Evolutionary conservation across 1,140 invertebrate species (phyloP).

Genomic region (Drosophila eugracilis): DNA sequence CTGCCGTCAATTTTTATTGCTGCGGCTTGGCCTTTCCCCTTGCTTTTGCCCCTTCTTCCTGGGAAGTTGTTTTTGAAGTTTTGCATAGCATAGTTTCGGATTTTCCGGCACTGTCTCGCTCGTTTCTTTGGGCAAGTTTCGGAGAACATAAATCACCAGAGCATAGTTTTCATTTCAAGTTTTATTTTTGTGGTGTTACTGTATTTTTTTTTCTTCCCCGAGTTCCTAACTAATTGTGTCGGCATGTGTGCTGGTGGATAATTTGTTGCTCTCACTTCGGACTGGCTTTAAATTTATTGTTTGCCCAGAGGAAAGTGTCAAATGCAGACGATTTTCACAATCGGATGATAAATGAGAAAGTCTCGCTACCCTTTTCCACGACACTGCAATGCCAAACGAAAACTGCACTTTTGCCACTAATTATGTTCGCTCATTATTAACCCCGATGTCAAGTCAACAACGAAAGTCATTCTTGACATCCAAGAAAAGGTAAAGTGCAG

Average conservation of each 20-base stretch:
- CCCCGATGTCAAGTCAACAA: conserved; percentile 55
- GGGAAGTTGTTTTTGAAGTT: conserved; percentile 69
- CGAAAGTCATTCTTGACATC: conserved; percentile 24
- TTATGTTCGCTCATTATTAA: conserved; percentile 76
- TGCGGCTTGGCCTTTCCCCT: conserved; percentile 54
- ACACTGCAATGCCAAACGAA: conserved; percentile 29
- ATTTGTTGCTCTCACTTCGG: conserved; percentile 66
- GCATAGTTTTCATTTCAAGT: conserved; percentile 55
- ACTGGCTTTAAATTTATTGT: conserved; percentile 73
- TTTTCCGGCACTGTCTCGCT: conserved; percentile 25
- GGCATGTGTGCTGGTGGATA: conserved; percentile 40
- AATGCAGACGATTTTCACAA: conserved; percentile 64
- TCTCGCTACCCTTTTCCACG: conserved; percentile 1
- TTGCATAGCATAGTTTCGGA: conserved; percentile 67
- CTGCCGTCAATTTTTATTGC: conserved; percentile 65
- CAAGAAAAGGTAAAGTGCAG: neutral
- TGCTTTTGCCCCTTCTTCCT: neutral
- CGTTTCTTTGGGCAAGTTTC: conserved; percentile 47
- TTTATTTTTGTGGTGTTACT: conserved; percentile 44
- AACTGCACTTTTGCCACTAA: conserved; percentile 54
- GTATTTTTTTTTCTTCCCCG: conserved; percentile 17
- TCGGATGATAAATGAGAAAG: conserved; percentile 48
- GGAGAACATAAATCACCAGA: conserved; percentile 68
- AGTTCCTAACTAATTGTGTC: conserved; percentile 57
- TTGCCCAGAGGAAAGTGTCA: conserved; percentile 59